Evolutionary conservation across 64 coral and sea anemone species (phyloP).

Genomic region (Orbicella faveolata): DNA sequence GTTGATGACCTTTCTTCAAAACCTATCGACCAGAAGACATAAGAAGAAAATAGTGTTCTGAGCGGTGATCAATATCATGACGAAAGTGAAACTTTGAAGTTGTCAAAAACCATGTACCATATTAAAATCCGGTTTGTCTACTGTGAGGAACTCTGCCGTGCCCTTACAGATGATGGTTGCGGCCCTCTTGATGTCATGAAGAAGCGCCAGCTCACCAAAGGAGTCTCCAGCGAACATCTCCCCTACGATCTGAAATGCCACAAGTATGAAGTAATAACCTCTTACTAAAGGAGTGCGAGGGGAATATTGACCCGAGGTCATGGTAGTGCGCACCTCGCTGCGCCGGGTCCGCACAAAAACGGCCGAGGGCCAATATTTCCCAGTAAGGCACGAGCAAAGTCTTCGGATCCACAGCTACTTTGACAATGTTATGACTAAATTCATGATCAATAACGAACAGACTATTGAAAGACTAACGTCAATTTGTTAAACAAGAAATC

Average conservation of each 20-base stretch:
- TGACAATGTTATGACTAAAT: no score
- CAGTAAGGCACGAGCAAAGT: no score
- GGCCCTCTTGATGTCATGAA: constrained; percentile 76
- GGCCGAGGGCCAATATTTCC: no score
- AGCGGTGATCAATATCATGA: not conserved
- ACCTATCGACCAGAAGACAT: constrained; percentile 33
- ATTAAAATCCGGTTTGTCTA: constrained; percentile 93
- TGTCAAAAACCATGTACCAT: constrained; percentile 31
- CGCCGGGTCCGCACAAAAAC: no score
- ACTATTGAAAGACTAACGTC: no score
- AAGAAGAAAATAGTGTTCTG: not conserved
- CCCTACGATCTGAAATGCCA: constrained; percentile 68
- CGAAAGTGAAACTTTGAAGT: not conserved
- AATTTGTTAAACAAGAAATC: no score
- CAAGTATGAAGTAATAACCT: not conserved
- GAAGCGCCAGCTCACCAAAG: constrained; percentile 83
- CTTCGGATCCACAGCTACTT: no score
- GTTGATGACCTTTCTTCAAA: constrained; percentile 61
- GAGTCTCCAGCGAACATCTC: constrained; percentile 91
- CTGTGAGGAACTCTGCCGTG: constrained; percentile 67
- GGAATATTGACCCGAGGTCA: no score
- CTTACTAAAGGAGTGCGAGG: no score
- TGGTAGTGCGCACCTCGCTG: no score
- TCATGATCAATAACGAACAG: no score
- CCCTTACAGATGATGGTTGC: constrained; percentile 89